Base-by-base conservation (phyloP, 2,888 invertebrate genomes). In the Malacosoma neustria region DNA sequence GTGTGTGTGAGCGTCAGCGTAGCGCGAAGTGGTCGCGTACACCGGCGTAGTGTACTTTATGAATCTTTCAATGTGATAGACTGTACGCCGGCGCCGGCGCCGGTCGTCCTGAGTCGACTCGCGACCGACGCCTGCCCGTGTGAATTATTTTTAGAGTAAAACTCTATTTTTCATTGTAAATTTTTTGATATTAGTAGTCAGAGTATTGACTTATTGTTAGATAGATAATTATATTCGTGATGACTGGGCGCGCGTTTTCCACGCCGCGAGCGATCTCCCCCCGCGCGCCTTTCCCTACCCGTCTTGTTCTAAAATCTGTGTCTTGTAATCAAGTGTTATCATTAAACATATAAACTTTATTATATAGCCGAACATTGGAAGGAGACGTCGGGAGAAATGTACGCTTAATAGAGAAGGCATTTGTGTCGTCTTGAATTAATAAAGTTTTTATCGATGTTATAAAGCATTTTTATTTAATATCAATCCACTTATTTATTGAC, bases 401-500 rank as follows among this genome's bases (percentile, higher is more conserved):
- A 85, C 84, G 84, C 85, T 84, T 84, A 80, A 76, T 76, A 79
- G 75, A 67, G 53, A 60, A 66, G 76, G 60, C 69, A 63, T 62
- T 64, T 1, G 72, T 61, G 74, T 73, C 77, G 76, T 66, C 75
- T 73, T 71, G 68, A 64, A 75, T 77, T 79, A 82, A 84, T 82
- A 81, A 82, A 74, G 72, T 82, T 81, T 84, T 81, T 85, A 85
- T 85, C 82, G 85, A 85, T 85, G 85, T 85, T 85, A 64, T 56
- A 51, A 48, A 53, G 55, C 42, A 46, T 72, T 73, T 76, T 67
- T 51, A 62, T 72, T 59, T 34, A 11, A n/a, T 14, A 14, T 22
- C 15, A 13, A n/a, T 14, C n/a, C n/a, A n/a, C n/a, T n/a, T n/a
- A n/a, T n/a, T n/a, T n/a, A n/a, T n/a, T n/a, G n/a, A n/a, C n/a